A percentile compares a stretch with the other conserved stretches of the same genome.
Evolutionary conservation across 2,888 invertebrate species (phyloP).

Genomic region (Tetragonula carbonaria): DNA sequence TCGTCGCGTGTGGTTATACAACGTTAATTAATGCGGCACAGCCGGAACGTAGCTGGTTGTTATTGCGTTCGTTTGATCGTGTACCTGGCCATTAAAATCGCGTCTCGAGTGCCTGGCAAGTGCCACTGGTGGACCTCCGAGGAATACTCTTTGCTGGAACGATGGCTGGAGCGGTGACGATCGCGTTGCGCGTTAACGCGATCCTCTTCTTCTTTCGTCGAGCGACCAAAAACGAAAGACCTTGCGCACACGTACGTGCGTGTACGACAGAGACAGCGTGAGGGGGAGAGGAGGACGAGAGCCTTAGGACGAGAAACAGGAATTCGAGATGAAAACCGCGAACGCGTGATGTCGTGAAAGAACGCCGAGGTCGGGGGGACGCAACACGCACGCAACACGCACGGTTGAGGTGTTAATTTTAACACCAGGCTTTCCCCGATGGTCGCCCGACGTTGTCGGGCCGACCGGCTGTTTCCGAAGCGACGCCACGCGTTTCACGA

Average conservation of each 20-base stretch:
- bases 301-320: neutral
- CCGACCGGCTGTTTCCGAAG: slow-evolving; percentile 52
- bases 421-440: slow-evolving; percentile 61
- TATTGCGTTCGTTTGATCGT: slow-evolving; percentile 16
- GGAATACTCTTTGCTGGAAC: neutral
- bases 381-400: slow-evolving; percentile 62
- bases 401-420: slow-evolving; percentile 69
- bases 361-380: slow-evolving; percentile 41
- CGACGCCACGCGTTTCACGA: slow-evolving; percentile 43
- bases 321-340: slow-evolving; percentile 47
- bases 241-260: neutral
- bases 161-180: neutral
- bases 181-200: neutral
- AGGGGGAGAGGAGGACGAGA: neutral
- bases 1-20: slow-evolving; percentile 14
- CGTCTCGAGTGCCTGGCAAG: neutral
- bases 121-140: neutral
- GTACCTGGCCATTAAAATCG: slow-evolving; percentile 18
- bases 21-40: slow-evolving; percentile 32
- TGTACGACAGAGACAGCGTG: neutral
- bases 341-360: slow-evolving; percentile 47
- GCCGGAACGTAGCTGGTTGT: slow-evolving; percentile 19
- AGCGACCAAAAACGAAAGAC: neutral
- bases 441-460: slow-evolving; percentile 29
- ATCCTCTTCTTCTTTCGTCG: neutral